Evolutionary conservation across 2,797 vertebrate genomes (phyloP).

Genomic region (Pipistrellus pipistrellus): DNA sequence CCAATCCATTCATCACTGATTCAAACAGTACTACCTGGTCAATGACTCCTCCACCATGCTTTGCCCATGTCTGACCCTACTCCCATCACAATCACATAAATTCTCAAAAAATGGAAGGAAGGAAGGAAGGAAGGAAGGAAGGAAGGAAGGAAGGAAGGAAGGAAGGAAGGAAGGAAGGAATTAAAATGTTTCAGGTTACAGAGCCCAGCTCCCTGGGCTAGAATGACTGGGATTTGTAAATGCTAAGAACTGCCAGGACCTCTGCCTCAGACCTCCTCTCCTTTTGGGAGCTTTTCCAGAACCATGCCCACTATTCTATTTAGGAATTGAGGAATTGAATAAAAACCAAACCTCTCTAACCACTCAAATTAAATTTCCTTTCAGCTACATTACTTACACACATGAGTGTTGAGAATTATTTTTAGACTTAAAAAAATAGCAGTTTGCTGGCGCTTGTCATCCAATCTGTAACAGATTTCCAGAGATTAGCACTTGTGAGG

Average conservation of each 20-base stretch:
- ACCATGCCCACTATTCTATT: not conserved
- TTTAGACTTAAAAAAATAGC: constrained; percentile 81
- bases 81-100: not conserved
- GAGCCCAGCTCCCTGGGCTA: not conserved
- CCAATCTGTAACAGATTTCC: constrained; percentile 83
- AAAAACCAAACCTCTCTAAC: constrained; percentile 17
- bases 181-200: not conserved
- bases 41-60: not conserved
- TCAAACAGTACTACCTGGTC: not conserved
- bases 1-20: not conserved
- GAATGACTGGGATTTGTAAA: not conserved
- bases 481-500: constrained; percentile 82
- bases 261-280: not conserved
- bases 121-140: too few relatives aligned
- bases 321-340: not conserved
- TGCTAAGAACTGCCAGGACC: not conserved
- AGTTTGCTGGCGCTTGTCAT: constrained; percentile 74
- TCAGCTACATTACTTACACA: constrained; percentile 63
- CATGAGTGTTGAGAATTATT: constrained; percentile 74
- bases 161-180: too few relatives aligned
- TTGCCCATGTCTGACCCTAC: not conserved
- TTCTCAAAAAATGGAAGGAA: not conserved
- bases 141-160: too few relatives aligned
- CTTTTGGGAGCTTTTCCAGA: not conserved
- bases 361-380: constrained; percentile 36